Evolutionary conservation across 2,113 vertebrate species (phyloP).

Genomic region (Trematocara variabile): DNA sequence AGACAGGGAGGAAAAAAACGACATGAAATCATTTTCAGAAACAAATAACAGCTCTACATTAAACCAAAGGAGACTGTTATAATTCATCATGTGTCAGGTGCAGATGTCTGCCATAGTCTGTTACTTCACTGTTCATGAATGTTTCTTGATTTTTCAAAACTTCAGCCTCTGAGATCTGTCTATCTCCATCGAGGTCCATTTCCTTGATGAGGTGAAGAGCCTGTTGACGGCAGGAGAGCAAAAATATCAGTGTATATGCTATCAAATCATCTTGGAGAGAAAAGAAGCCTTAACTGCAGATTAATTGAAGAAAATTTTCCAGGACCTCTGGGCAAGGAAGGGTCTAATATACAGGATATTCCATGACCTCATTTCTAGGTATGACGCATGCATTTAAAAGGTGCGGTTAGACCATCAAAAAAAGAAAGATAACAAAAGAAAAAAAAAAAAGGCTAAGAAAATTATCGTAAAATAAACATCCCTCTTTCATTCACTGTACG

Average conservation of each 20-base stretch:
- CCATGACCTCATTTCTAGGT: background rate
- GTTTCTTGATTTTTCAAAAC: constrained; percentile 87
- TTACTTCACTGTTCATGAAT: constrained; percentile 95
- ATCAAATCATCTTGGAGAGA: background rate
- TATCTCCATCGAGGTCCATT: constrained; percentile 87
- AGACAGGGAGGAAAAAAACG: background rate
- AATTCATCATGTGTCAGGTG: constrained; percentile 71
- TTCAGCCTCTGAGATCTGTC: constrained; percentile 82
- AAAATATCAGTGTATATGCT: background rate
- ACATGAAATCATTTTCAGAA: background rate
- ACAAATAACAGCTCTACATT: background rate
- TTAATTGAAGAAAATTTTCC: background rate
- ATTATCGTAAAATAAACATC: background rate
- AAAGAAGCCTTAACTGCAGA: background rate
- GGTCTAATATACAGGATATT: background rate
- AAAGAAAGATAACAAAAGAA: background rate
- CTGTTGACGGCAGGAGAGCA: constrained; percentile 63
- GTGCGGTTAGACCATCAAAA: background rate
- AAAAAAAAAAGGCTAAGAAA: background rate
- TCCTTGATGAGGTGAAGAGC: constrained; percentile 90
- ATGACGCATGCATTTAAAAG: background rate
- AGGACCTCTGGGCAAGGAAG: background rate
- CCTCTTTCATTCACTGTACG: background rate
- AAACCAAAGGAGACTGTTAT: constrained; percentile 8
- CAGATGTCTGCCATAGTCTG: constrained; percentile 88